Base-by-base conservation (phyloP, 1,140 invertebrate species). In the Patella vulgata region DNA sequence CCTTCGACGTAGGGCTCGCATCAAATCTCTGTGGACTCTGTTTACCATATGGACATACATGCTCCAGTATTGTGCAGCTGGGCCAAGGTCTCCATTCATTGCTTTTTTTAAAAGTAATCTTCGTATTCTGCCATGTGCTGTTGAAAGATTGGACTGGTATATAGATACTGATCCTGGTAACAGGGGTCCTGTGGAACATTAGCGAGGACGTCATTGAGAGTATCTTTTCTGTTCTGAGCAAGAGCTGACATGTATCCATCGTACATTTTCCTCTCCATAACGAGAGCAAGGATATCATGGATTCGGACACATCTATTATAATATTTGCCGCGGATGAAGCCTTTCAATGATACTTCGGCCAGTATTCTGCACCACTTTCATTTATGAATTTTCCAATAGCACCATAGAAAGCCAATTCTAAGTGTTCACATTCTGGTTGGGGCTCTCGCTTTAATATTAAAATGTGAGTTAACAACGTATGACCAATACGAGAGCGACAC, bases 401-500 rank as follows among this genome's bases (percentile, higher is more conserved):
- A n/a, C 53, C 61, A 58, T 36, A 63, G 30, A 58, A 46, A 1
- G 61, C 61, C 6, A 58, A 33, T 28, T 63, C 61, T 1, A 58
- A 19, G 44, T 63, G 61, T 36, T 59, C 59, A 44, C 59, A 40
- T 3, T 56, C 62, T 9, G 61, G 46, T 36, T 60, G 12, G 27
- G 61, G 60, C 27, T 60, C n/a, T n/a, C n/a, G n/a, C n/a, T n/a
- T n/a, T n/a, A n/a, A n/a, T n/a, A n/a, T n/a, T n/a, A n/a, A n/a
- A n/a, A n/a, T n/a, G n/a, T n/a, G n/a, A n/a, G n/a, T n/a, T n/a
- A n/a, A n/a, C n/a, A n/a, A n/a, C n/a, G n/a, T n/a, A n/a, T n/a
- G n/a, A n/a, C n/a, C n/a, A n/a, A n/a, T n/a, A n/a, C n/a, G n/a
- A n/a, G n/a, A n/a, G n/a, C n/a, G n/a, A n/a, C n/a, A n/a, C n/a